Conservation (phyloP, 2,797 vertebrate genomes). For the Sebastes wilsoni region DNA sequence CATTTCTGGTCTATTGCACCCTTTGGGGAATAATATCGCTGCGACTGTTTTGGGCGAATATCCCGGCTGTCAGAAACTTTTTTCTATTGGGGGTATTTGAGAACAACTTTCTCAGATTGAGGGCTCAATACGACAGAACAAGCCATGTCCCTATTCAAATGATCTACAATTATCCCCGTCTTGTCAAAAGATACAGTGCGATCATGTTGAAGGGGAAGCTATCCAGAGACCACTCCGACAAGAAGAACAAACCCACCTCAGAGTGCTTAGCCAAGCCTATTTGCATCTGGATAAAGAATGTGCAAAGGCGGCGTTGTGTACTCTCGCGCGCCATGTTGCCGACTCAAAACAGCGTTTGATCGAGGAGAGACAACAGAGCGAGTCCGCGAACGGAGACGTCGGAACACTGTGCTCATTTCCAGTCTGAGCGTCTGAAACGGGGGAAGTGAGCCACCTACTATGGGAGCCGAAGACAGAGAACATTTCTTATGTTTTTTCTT, state of each 20-base stretch:
- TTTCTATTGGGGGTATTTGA: neutral
- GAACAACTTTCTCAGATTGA: conserved; percentile 34
- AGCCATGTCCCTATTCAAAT: conserved; percentile 17
- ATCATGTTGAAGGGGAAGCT: neutral
- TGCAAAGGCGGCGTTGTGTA: conserved; percentile 20
- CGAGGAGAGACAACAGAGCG: conserved; percentile 11
- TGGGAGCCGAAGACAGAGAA: conserved; percentile 3
- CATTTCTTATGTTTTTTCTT: conserved; percentile 16
- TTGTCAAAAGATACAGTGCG: conserved; percentile 2
- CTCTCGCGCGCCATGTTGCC: neutral
- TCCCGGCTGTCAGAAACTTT: conserved; percentile 33
- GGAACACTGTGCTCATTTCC: conserved; percentile 25
- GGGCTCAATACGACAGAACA: neutral
- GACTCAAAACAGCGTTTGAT: conserved; percentile 27
- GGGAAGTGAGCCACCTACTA: conserved; percentile 28
- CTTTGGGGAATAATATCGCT: conserved; percentile 3
- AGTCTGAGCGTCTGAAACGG: neutral
- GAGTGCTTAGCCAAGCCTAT: conserved; percentile 39
- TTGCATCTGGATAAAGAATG: conserved; percentile 51
- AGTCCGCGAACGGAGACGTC: conserved; percentile 25
- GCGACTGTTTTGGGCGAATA: conserved; percentile 8
- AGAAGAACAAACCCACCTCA: conserved; percentile 23
- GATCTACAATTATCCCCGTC: conserved; percentile 19
- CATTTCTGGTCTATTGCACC: conserved; percentile 30
- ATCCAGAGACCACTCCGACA: conserved; percentile 35